These are phyloP conservation scores for Numida meleagris DNA, from an alignment of 2,113 vertebrate species.

Conservation along the genomic window DNA sequence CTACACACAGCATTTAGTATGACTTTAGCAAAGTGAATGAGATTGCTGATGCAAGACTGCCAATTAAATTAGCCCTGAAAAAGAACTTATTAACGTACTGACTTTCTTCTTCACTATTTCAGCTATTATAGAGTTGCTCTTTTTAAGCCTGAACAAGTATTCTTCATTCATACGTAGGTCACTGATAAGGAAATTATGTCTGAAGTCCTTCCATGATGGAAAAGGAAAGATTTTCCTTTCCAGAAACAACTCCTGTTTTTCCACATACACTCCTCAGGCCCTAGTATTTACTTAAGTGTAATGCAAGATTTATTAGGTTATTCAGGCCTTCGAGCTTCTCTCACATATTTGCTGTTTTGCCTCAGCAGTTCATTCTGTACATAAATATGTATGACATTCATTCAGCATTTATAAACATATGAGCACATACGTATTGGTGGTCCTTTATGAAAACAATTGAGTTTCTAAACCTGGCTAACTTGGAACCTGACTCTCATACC, in stretches of 20 bases:
- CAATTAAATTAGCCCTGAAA: neutral
- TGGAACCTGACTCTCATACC: neutral
- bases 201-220: neutral
- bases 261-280: neutral
- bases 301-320: neutral
- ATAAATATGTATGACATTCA: neutral
- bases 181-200: neutral
- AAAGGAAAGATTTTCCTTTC: neutral
- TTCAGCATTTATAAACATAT: neutral
- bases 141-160: neutral
- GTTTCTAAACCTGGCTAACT: neutral
- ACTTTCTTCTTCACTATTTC: neutral
- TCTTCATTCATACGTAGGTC: neutral
- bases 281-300: neutral
- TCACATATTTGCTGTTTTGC: neutral
- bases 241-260: neutral
- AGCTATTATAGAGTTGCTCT: neutral
- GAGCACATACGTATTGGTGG: rapidly evolving
- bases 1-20: neutral
- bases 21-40: neutral
- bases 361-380: neutral
- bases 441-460: neutral
- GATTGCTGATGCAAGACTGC: neutral
- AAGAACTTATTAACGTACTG: neutral
- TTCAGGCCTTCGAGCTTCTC: neutral